Percentiles rank a stretch among this genome's conserved stretches.
These are phyloP conservation scores for Ibycter americanus DNA, from an alignment of 2,797 vertebrate genomes.

Conservation along the genomic window DNA sequence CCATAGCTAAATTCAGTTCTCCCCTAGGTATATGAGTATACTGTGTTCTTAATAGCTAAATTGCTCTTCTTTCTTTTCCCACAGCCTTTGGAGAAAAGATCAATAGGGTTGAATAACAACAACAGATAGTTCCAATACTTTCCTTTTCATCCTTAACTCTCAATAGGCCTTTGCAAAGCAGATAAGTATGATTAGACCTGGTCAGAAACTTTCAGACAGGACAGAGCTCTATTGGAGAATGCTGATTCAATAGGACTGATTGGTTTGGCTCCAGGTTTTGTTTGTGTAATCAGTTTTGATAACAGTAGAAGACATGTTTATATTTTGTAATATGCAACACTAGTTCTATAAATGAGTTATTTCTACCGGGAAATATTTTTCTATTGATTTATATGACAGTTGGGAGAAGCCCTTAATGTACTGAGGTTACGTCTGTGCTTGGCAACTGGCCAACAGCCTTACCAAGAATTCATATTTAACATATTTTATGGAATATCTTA, in stretches of 20 bases:
- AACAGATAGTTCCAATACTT: neutral
- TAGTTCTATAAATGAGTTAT: neutral
- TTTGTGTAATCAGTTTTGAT: neutral
- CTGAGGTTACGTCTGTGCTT: neutral
- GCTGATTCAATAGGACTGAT: neutral
- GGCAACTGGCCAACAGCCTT: neutral
- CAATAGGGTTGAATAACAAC: neutral
- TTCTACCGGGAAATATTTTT: neutral
- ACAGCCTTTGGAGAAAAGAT: neutral
- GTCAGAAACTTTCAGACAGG: neutral
- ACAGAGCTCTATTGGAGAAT: neutral
- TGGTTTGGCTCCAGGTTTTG: neutral
- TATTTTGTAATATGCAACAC: neutral
- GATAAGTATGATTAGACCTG: neutral
- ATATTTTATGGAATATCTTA: neutral
- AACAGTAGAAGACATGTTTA: neutral
- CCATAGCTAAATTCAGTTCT: neutral
- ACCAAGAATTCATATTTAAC: neutral
- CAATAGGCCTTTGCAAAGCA: neutral
- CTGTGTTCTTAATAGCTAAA: neutral
- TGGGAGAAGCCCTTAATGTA: neutral
- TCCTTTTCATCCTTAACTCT: neutral
- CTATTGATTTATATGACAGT: neutral
- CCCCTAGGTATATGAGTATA: neutral
- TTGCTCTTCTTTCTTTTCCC: neutral